Evolutionary conservation across 2,888 invertebrate species (phyloP).

Genomic region (Tenthredo livida): DNA sequence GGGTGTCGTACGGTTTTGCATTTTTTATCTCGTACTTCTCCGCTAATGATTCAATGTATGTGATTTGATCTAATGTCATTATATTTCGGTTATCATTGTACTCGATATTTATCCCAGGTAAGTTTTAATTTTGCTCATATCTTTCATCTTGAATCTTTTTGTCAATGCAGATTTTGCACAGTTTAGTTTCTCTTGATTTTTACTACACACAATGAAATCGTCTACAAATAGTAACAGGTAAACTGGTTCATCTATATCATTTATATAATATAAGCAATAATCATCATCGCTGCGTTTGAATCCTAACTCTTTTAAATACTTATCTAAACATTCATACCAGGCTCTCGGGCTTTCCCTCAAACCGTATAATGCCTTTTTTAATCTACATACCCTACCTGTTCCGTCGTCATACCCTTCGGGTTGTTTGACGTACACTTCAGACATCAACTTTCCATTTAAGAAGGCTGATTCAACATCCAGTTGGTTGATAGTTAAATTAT

Average conservation of each 20-base stretch:
- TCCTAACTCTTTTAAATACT: slow-evolving; percentile 49
- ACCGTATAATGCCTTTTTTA: slow-evolving; percentile 56
- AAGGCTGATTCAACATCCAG: slow-evolving; percentile 65
- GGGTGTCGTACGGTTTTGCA: slow-evolving; percentile 63
- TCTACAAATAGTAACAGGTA: slow-evolving; percentile 50
- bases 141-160: slow-evolving; percentile 61
- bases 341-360: slow-evolving; percentile 54
- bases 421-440: slow-evolving; percentile 57
- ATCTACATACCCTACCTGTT: slow-evolving; percentile 43
- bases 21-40: slow-evolving; percentile 61
- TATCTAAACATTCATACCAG: slow-evolving; percentile 55
- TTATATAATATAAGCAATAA: slow-evolving; percentile 50
- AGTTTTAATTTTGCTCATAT: slow-evolving; percentile 66
- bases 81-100: slow-evolving; percentile 60
- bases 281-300: slow-evolving; percentile 54
- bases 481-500: background rate
- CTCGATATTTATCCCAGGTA: slow-evolving; percentile 72
- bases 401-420: slow-evolving; percentile 53
- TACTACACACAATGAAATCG: slow-evolving; percentile 65
- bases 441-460: slow-evolving; percentile 57
- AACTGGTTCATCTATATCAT: background rate
- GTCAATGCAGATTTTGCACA: slow-evolving; percentile 62
- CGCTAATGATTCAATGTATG: slow-evolving; percentile 59
- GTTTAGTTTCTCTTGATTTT: slow-evolving; percentile 61
- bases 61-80: background rate